Percentiles rank a stretch among this genome's conserved stretches.
These are phyloP conservation scores for Prinia subflava DNA, from an alignment of 2,113 vertebrate species.

Conservation along the genomic window DNA sequence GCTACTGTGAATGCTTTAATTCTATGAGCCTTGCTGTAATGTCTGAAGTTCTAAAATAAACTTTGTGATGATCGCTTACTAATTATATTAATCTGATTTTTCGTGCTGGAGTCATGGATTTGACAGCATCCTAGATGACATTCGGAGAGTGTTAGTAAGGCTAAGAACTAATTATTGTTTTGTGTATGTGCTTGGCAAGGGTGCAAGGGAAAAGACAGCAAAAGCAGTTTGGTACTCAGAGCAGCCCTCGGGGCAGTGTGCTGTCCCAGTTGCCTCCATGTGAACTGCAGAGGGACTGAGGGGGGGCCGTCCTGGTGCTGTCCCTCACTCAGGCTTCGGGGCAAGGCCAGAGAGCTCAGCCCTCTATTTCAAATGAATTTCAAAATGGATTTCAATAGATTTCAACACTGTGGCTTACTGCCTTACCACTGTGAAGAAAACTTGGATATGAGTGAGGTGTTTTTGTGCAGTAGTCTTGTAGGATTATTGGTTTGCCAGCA, in stretches of 20 bases:
- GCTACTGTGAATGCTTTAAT: background rate
- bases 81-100: background rate
- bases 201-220: background rate
- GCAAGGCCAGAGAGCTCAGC: background rate
- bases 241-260: background rate
- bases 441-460: background rate
- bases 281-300: background rate
- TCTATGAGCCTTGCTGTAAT: background rate
- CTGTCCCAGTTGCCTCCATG: background rate
- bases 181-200: background rate
- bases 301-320: background rate
- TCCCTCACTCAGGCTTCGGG: background rate
- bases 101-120: background rate
- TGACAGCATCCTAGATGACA: background rate
- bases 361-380: background rate
- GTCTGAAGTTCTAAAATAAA: background rate
- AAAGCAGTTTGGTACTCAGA: background rate
- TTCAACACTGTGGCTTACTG: background rate
- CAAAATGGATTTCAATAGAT: background rate
- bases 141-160: background rate
- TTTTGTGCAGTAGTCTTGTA: background rate
- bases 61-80: background rate
- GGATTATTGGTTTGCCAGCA: background rate
- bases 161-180: background rate
- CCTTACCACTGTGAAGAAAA: background rate